Base-by-base conservation (phyloP, 2,888 invertebrate genomes). In the Polyommatus icarus region DNA sequence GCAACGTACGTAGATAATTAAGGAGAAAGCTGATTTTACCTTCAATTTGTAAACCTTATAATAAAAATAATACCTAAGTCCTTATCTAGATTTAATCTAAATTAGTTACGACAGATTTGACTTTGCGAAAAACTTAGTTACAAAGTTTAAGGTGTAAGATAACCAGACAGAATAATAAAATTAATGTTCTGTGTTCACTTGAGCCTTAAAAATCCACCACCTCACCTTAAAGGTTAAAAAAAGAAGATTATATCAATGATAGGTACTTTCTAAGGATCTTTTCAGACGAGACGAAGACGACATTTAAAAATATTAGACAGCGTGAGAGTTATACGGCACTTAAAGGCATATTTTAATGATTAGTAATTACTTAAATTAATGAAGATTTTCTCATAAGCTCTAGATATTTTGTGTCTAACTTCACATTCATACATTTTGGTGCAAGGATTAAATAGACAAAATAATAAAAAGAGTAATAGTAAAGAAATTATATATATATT, bases 151-250 rank as follows among this genome's bases (percentile, higher is more conserved):
- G 67, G 29, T 67, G 67, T 29, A 29, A 15, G 67, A 67, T 29
- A 67, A 67, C 15, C 29, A 67, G 67, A 67, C 29, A 67, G 67
- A 67, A 67, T 67, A 67, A 67, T 67, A 67, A 67, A 29, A 29
- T 67, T 67, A 67, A 67, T 67, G 29, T 67, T 67, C 29, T 24
- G 29, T 67, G 67, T 29, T 67, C 67, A 6, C n/a, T 29, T 67
- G 24, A 15, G 67, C 12, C 67, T 67, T 18, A 18, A 29, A 61
- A 67, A 61, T 61, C 12, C 29, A 67, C 67, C 67, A 29, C 29
- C 29, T 12, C 15, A 29, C 29, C 15, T 67, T 29, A 29, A 67
- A 61, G 24, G 67, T 67, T 67, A 10, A 67, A 12, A 15, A 5
- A 12, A 67, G 12, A 29, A 67, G 29, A 29, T 67, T 67, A 67